phyloP scores from a whole-genome alignment of 2,113 vertebrate species.

The Chlorodrepanis virens region DNA sequence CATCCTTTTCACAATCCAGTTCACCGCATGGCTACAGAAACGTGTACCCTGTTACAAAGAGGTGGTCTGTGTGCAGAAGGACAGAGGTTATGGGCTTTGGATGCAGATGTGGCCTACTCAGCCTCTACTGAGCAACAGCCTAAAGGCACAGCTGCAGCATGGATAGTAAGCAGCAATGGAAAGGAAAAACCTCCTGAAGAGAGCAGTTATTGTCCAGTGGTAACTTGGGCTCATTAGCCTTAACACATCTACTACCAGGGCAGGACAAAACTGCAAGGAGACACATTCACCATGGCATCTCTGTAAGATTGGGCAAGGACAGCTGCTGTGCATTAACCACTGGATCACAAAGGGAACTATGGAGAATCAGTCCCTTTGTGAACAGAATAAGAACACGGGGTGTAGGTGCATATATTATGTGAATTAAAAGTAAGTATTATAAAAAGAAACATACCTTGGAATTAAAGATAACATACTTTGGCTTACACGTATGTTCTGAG shows the following conservation, averaged over 20 bases:
- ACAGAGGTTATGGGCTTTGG: neutral
- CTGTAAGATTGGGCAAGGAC: neutral
- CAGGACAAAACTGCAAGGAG: neutral
- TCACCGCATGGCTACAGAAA: neutral
- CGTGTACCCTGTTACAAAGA: neutral
- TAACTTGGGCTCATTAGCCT: neutral
- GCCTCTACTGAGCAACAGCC: neutral
- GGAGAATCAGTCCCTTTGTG: neutral
- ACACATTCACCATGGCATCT: neutral
- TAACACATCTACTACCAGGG: neutral
- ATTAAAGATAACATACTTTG: slow-evolving; percentile 80
- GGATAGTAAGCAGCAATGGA: neutral
- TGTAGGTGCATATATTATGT: neutral
- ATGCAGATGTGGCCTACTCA: neutral
- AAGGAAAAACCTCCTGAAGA: neutral
- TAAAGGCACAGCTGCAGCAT: neutral
- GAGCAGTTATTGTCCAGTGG: neutral
- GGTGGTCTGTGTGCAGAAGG: neutral
- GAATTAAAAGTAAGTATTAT: slow-evolving; percentile 46
- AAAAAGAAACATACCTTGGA: slow-evolving; percentile 74
- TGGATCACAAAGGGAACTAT: neutral
- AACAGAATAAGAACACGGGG: neutral
- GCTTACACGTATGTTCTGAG: slow-evolving; percentile 65
- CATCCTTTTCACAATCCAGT: neutral
- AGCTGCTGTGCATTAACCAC: neutral